Conservation (phyloP, 2,888 invertebrate genomes). For the Metallyticus violacea region DNA sequence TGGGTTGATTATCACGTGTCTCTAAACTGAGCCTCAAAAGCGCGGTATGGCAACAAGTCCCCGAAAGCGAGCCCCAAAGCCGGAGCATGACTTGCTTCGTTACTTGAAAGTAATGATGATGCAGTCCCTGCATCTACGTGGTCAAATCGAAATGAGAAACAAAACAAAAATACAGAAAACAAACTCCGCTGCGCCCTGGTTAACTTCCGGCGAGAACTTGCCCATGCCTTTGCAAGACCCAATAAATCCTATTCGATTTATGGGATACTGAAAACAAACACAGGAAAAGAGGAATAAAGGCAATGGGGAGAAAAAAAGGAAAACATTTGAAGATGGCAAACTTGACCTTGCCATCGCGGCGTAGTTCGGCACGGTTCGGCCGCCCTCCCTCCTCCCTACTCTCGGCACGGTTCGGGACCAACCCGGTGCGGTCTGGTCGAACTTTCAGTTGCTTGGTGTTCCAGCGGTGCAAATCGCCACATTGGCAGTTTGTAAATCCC, state of each 20-base stretch:
- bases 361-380: slow-evolving; percentile 38
- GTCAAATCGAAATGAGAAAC: neutral
- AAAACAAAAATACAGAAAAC: neutral
- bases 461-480: neutral
- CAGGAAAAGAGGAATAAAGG: neutral
- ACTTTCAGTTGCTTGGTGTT: neutral
- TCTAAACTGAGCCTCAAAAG: neutral
- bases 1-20: neutral
- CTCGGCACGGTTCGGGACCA: neutral
- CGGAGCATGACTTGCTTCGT: neutral
- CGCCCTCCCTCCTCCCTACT: neutral
- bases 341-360: slow-evolving; percentile 31
- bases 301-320: too few relatives aligned
- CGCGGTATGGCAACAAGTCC: neutral
- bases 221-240: neutral
- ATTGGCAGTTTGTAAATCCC: neutral
- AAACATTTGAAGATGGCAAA: slow-evolving; percentile 16
- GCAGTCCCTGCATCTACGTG: neutral
- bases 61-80: neutral
- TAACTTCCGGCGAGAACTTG: neutral
- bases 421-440: neutral
- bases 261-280: slow-evolving; percentile 6
- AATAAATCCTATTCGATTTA: neutral
- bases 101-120: neutral
- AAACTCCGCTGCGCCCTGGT: neutral